phyloP scores from a whole-genome alignment of 2,797 vertebrate species.

The Arctocebus calabarensis region DNA sequence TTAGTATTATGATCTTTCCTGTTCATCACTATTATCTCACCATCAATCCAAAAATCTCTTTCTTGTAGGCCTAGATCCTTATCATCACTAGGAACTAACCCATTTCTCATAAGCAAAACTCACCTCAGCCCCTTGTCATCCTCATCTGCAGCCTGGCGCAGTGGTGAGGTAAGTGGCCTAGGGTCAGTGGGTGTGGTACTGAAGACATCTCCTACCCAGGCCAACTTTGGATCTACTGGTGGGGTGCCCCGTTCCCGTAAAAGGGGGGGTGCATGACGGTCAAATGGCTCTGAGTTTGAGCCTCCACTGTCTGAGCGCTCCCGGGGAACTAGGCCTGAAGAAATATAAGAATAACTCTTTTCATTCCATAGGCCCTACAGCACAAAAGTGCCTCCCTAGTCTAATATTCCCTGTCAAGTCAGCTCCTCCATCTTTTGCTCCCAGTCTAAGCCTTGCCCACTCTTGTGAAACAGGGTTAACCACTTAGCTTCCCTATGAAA shows the following conservation, averaged over 20 bases:
- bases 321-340: constrained; percentile 92
- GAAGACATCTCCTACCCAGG: constrained; percentile 94
- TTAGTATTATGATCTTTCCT: neutral
- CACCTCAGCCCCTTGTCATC: constrained; percentile 94
- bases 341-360: neutral
- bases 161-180: constrained; percentile 90
- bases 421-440: neutral
- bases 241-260: constrained; percentile 92
- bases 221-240: constrained; percentile 94
- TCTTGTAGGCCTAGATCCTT: neutral
- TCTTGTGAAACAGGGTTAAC: neutral
- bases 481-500: neutral
- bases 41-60: neutral
- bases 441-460: neutral
- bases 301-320: constrained; percentile 96
- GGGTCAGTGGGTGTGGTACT: constrained; percentile 86
- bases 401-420: neutral
- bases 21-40: neutral
- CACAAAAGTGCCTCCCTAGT: neutral
- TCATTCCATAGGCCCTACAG: neutral
- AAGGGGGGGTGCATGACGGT: constrained; percentile 91
- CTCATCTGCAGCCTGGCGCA: constrained; percentile 93
- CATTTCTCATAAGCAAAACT: neutral
- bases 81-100: neutral
- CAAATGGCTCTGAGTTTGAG: constrained; percentile 94